Conservation (phyloP, 2,113 vertebrate genomes). For the Sinocyclocheilus anshuiensis region DNA sequence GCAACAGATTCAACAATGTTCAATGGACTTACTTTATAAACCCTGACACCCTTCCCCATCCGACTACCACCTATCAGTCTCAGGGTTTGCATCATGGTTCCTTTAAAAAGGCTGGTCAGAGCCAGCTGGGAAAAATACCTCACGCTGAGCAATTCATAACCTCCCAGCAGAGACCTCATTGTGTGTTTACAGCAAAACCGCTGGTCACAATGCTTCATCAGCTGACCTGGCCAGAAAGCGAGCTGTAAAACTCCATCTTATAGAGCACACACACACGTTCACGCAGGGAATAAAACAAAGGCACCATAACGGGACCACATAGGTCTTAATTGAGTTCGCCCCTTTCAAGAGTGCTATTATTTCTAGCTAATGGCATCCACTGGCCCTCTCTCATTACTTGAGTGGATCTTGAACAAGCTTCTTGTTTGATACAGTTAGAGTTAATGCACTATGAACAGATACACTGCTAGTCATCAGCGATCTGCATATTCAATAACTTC, state of each 20-base stretch:
- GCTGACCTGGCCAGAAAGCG: conserved; percentile 38
- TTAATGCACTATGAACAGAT: conserved; percentile 74
- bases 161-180: conserved; percentile 47
- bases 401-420: conserved; percentile 72
- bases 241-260: conserved; percentile 41
- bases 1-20: conserved; percentile 12
- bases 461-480: conserved; percentile 76
- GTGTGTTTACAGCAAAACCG: conserved; percentile 44
- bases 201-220: conserved; percentile 46
- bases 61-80: conserved; percentile 59
- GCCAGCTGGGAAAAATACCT: conserved; percentile 68
- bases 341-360: conserved; percentile 69
- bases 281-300: conserved; percentile 48
- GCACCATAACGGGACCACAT: conserved; percentile 58
- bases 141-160: conserved; percentile 70
- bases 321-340: conserved; percentile 72
- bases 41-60: conserved; percentile 68
- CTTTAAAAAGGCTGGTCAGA: conserved; percentile 65
- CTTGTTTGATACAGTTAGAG: conserved; percentile 76
- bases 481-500: conserved; percentile 84
- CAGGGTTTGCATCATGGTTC: conserved; percentile 68
- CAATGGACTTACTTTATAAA: too few species aligned
- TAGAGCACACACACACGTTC: not conserved
- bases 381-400: conserved; percentile 71
- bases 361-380: conserved; percentile 69